phyloP scores from a whole-genome alignment of 2,113 vertebrate species.

The Fulica atra region DNA sequence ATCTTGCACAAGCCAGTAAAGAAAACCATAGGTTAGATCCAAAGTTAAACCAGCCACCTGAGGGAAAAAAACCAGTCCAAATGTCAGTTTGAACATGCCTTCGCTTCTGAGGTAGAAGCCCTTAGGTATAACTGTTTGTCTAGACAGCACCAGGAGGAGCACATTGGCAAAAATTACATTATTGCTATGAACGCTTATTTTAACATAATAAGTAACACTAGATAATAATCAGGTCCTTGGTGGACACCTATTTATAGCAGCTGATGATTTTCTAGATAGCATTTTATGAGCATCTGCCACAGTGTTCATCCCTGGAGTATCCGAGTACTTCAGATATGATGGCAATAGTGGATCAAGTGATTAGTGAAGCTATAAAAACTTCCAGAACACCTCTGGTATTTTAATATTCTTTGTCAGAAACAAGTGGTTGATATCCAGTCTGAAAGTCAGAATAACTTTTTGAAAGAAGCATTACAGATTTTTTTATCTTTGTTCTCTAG shows the following conservation, averaged over 20 bases:
- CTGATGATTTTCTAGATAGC: background rate
- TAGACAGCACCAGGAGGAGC: background rate
- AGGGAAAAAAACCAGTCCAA: background rate
- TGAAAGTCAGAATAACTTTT: background rate
- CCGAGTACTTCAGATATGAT: background rate
- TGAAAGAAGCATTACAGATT: background rate
- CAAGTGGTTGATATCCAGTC: background rate
- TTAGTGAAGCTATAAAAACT: background rate
- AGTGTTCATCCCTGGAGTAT: background rate
- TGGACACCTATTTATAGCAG: background rate
- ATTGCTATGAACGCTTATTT: background rate
- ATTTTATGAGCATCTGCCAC: background rate
- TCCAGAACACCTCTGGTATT: background rate
- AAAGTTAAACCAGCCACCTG: conserved; percentile 77
- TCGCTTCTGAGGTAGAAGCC: background rate
- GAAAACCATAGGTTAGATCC: conserved; percentile 62
- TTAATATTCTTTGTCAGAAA: background rate
- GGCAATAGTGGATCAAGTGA: background rate
- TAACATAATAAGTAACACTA: background rate
- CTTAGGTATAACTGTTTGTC: background rate
- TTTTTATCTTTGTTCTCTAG: background rate
- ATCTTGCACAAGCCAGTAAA: conserved; percentile 80
- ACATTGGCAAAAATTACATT: background rate
- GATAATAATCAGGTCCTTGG: background rate
- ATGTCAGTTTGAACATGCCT: background rate